phyloP scores from a whole-genome alignment of 2,797 vertebrate genomes.

The Momotus momota region DNA sequence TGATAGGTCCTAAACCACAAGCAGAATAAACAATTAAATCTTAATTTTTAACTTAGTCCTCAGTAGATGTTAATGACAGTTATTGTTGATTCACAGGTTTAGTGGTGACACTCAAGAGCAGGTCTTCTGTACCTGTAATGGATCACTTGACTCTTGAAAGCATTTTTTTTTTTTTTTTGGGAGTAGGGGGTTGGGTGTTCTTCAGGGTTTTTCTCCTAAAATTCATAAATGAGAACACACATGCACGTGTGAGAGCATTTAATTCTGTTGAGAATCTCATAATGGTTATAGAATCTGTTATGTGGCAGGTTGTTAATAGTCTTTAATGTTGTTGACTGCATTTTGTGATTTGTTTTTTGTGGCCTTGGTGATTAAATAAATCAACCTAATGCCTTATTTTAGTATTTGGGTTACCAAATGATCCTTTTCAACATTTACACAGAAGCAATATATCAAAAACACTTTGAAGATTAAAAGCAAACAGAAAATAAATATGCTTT shows the following conservation, averaged over 20 bases:
- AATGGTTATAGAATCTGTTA: background rate
- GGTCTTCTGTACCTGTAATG: background rate
- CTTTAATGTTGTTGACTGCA: background rate
- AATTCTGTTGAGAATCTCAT: background rate
- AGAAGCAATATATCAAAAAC: background rate
- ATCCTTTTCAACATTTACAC: background rate
- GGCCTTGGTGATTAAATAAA: constrained; percentile 12
- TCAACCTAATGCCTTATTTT: background rate
- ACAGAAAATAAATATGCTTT: constrained; percentile 43
- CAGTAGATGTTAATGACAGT: background rate
- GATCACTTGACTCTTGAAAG: background rate
- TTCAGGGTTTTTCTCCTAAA: background rate
- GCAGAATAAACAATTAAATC: background rate
- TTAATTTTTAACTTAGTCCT: background rate
- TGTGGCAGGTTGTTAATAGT: background rate
- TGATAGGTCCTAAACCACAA: background rate
- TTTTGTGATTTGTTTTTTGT: background rate
- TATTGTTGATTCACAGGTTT: background rate
- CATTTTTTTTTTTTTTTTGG: background rate
- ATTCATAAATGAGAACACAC: background rate
- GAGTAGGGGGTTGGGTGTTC: background rate
- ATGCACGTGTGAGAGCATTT: background rate
- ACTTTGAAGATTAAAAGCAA: constrained; percentile 50
- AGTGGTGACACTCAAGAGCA: background rate
- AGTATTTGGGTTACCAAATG: constrained; percentile 41